Evolutionary conservation across 2,797 vertebrate species (phyloP).

Genomic region (Carapus acus): DNA sequence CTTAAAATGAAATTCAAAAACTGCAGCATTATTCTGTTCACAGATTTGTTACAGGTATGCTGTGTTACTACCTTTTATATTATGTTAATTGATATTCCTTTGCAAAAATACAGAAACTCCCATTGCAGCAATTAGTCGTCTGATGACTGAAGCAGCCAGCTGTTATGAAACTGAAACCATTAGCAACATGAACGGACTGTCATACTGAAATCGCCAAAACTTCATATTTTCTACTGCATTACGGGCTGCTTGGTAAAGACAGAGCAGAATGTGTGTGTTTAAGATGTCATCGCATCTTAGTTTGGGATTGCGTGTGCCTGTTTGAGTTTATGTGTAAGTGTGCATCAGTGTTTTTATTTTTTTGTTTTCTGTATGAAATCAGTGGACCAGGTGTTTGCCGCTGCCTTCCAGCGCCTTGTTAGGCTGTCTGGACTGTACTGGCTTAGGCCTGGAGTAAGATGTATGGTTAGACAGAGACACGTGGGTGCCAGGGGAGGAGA

Average conservation of each 20-base stretch:
- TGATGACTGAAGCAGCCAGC: no score
- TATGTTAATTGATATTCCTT: no score
- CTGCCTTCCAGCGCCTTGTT: constrained; percentile 65
- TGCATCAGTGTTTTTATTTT: constrained; percentile 32
- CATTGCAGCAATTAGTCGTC: no score
- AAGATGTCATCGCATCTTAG: constrained; percentile 2
- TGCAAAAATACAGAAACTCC: no score
- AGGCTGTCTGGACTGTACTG: constrained; percentile 54
- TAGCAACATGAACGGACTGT: no score
- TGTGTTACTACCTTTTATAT: no score
- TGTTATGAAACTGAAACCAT: no score
- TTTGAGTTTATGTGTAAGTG: constrained; percentile 5
- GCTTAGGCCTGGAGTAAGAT: constrained; percentile 66
- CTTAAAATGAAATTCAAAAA: no score
- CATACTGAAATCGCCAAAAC: no score
- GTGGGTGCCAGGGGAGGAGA: constrained; percentile 58
- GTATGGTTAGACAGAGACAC: constrained; percentile 62
- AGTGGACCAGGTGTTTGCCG: constrained; percentile 46
- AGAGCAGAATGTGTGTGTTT: neutral
- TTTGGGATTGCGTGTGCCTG: constrained; percentile 13
- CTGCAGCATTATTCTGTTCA: no score
- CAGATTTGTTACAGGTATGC: no score
- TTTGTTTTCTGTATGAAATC: constrained; percentile 28
- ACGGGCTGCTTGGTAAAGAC: neutral
- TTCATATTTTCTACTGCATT: neutral